Percentiles rank a stretch among this genome's conserved stretches.
These are phyloP conservation scores for Vannuccia rotundouncinata DNA, from an alignment of 2,888 invertebrate genomes.

Conservation along the genomic window DNA sequence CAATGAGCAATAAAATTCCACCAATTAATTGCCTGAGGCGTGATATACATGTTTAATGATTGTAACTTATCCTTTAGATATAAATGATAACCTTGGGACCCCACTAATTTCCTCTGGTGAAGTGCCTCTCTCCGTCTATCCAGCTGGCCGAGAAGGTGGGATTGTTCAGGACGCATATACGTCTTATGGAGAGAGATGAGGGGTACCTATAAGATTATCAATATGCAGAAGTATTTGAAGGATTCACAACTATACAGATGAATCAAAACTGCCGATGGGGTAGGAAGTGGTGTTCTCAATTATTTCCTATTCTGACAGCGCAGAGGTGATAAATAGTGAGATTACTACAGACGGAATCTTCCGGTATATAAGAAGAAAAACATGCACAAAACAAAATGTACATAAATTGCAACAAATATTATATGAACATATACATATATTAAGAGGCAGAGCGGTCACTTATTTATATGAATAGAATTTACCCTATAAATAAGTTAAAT, in stretches of 20 bases:
- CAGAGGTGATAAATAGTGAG: neutral
- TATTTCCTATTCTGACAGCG: neutral
- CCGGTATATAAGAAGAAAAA: neutral
- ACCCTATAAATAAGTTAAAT: no score
- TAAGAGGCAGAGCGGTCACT: no score
- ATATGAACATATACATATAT: no score
- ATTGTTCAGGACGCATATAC: neutral
- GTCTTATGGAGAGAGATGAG: no score
- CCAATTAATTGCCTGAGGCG: neutral
- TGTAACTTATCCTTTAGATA: neutral
- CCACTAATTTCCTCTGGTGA: neutral
- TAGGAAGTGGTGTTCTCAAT: neutral
- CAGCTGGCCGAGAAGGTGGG: neutral
- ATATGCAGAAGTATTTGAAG: neutral
- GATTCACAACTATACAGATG: neutral
- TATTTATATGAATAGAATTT: no score
- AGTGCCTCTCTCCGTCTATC: neutral
- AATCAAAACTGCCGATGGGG: neutral
- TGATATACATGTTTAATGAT: neutral
- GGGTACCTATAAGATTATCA: no score
- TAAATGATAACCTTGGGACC: constrained; percentile 15
- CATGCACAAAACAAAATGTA: neutral
- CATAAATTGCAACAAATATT: neutral
- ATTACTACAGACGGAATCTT: neutral
- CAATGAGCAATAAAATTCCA: neutral